phyloP scores from a whole-genome alignment of 1,140 invertebrate species.

The Nylanderia fulva region DNA sequence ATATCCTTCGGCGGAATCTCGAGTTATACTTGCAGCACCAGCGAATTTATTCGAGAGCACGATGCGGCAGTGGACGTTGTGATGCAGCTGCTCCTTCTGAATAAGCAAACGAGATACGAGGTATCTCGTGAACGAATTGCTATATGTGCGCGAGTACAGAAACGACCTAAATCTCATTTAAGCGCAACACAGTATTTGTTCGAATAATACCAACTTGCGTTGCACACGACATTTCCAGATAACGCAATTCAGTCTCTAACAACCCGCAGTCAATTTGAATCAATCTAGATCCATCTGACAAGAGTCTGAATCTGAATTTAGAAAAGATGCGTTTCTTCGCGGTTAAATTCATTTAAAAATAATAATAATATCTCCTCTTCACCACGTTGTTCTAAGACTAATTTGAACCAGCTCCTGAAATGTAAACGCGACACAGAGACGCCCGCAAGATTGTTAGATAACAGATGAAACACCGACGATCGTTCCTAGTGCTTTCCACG shows the following conservation, averaged over 20 bases:
- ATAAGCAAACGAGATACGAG: conserved; percentile 59
- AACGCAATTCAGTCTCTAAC: background rate
- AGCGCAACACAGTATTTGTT: background rate
- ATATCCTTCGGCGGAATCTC: conserved; percentile 87
- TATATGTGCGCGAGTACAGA: background rate
- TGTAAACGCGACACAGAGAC: background rate
- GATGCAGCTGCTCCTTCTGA: conserved; percentile 86
- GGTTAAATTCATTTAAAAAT: conserved; percentile 15
- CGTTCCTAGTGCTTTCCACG: background rate
- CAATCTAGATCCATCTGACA: background rate
- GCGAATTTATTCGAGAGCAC: conserved; percentile 87
- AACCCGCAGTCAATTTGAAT: background rate
- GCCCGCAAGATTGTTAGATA: conserved; percentile 23
- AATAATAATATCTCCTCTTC: background rate
- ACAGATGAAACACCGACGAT: background rate
- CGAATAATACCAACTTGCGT: conserved; percentile 3
- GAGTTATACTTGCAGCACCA: conserved; percentile 88
- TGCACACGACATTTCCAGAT: background rate
- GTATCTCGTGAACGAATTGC: conserved; percentile 56
- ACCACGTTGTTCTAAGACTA: background rate
- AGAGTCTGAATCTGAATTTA: background rate
- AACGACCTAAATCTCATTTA: background rate
- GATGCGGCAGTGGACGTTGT: conserved; percentile 86
- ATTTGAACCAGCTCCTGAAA: background rate
- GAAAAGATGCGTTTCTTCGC: background rate